Percentiles rank a stretch among this genome's conserved stretches.
Conservation (phyloP, 1,140 invertebrate genomes). For the Pectinophora gossypiella region DNA sequence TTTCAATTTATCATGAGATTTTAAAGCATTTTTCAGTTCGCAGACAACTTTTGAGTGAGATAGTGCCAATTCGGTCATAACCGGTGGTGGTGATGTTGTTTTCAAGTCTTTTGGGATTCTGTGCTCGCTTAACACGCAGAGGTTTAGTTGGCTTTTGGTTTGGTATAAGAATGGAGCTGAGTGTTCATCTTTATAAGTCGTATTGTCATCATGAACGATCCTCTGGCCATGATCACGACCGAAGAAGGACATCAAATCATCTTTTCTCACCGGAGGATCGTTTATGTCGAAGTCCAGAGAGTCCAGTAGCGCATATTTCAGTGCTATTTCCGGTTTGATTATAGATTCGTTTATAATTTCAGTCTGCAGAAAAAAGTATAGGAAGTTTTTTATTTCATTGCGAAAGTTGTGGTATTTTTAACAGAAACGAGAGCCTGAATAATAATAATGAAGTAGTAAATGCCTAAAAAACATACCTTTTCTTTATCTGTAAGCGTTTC, state of each 20-base stretch:
- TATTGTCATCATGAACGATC: slow-evolving; percentile 73
- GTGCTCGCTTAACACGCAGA: slow-evolving; percentile 73
- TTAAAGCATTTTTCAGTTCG: slow-evolving; percentile 68
- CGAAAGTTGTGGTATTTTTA: too few relatives aligned
- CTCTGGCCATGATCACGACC: slow-evolving; percentile 68
- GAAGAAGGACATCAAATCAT: slow-evolving; percentile 70
- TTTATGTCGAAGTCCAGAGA: slow-evolving; percentile 58
- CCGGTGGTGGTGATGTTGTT: slow-evolving; percentile 41
- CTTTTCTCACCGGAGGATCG: slow-evolving; percentile 53
- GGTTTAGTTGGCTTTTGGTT: slow-evolving; percentile 85
- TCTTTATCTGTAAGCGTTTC: slow-evolving; percentile 79
- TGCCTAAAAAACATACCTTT: slow-evolving; percentile 69
- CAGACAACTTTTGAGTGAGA: slow-evolving; percentile 70
- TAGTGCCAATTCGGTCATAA: slow-evolving; percentile 57
- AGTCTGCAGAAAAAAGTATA: slow-evolving; percentile 48
- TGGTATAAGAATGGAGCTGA: slow-evolving; percentile 87
- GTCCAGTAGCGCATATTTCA: slow-evolving; percentile 79
- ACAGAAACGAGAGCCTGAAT: too few relatives aligned
- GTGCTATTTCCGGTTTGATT: slow-evolving; percentile 82
- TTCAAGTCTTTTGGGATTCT: slow-evolving; percentile 35
- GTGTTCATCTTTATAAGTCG: slow-evolving; percentile 83
- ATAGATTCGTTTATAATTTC: slow-evolving; percentile 85
- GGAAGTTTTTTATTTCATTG: too few relatives aligned
- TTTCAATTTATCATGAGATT: slow-evolving; percentile 58
- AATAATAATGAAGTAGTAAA: background rate